Conservation (phyloP, 2,797 vertebrate species). For the Eupleurogrammus muticus region DNA sequence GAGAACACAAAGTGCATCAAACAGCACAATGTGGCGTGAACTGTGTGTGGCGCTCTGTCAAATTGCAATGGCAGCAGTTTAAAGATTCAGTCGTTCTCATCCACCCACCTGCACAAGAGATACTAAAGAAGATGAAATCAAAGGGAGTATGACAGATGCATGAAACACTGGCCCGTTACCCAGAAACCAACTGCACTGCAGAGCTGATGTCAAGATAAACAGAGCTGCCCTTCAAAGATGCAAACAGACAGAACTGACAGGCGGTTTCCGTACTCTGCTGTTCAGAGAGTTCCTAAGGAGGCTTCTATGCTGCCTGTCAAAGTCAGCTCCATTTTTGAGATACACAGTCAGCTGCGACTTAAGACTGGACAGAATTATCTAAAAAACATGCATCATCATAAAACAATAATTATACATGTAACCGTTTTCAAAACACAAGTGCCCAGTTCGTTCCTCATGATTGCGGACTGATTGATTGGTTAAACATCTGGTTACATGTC, state of each 20-base stretch:
- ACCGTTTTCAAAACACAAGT: too few relatives aligned
- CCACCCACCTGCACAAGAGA: background rate
- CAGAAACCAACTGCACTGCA: slow-evolving; percentile 27
- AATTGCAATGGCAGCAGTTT: background rate
- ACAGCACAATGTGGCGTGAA: background rate
- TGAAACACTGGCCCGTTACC: slow-evolving; percentile 7
- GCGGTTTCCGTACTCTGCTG: slow-evolving; percentile 1
- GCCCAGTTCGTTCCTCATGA: too few relatives aligned
- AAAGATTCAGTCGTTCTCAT: background rate
- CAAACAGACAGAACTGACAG: slow-evolving; percentile 36
- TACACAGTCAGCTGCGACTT: background rate
- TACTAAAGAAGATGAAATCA: background rate
- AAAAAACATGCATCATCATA: background rate
- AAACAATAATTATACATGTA: background rate
- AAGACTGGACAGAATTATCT: background rate
- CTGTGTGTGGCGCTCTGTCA: background rate
- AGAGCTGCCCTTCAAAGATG: slow-evolving; percentile 33
- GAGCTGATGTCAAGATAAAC: slow-evolving; percentile 38
- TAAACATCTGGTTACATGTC: background rate
- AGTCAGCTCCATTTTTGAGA: background rate
- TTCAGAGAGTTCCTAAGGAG: background rate
- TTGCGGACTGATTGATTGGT: background rate
- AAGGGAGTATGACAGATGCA: slow-evolving; percentile 3
- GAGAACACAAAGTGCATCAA: background rate
- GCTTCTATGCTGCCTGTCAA: background rate